Base-by-base conservation (phyloP, 2,113 vertebrate species). In the Egretta garzetta region DNA sequence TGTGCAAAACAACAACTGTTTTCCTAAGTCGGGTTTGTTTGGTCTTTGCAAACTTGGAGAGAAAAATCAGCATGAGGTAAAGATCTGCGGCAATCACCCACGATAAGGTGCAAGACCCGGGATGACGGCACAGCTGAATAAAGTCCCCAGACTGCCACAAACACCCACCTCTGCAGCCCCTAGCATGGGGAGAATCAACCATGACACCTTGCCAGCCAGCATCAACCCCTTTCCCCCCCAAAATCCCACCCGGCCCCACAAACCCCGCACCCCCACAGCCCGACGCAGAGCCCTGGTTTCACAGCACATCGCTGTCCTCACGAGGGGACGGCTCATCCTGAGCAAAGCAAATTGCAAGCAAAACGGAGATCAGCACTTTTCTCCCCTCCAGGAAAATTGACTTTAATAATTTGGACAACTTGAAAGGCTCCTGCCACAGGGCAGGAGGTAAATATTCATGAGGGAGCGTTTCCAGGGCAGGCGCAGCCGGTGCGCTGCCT, bases 401-500 rank as follows among this genome's bases (percentile, higher is more conserved):
- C 90, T 96, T 97, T 89, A 97, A 90, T 83, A 88, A 95, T 90
- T 9, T 88, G 92, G 88, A 94, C 75, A 93, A 92, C 76, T 80
- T 95, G 89, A 96, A 94, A 97, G 88, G 74, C 86, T 97, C 87
- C 90, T 92, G 91, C 90, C 73, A 53, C 55, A 18, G 92, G 93
- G 70, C 27, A 59, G 93, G 82, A 93, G 91, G 73, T 82, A 90
- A 97, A 96, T 97, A 96, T 96, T 97, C 72, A 95, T 80, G 81
- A 90, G 27, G 60, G 68, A 86, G 47, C 0, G 0, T 82, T 93
- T 90, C 26, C 80, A 84, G 93, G 60, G 86, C 3, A 1, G 63
- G 84, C 27, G 3, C 86, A 88, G 81, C 12, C 14, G 89, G 66
- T 80, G 39, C 1, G 10, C 43, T 75, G 85, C 76, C 70, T 87